Conservation (phyloP, 2,797 vertebrate genomes). For the Hapalemur alaotrensis region DNA sequence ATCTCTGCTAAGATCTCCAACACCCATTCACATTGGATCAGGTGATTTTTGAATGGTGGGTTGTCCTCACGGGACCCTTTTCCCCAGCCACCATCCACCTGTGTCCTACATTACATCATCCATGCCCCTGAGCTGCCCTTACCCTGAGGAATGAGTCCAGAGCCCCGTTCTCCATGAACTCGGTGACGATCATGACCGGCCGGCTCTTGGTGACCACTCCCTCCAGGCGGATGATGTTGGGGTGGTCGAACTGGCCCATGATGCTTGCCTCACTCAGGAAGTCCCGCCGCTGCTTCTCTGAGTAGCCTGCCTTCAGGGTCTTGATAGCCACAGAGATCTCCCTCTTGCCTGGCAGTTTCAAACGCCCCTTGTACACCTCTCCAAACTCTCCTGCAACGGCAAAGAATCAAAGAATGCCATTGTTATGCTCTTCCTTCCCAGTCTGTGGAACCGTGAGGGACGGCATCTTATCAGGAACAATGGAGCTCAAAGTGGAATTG, state of each 20-base stretch:
- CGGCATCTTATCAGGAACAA: not conserved
- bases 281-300: constrained; percentile 97
- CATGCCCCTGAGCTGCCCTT: constrained; percentile 62
- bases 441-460: not conserved
- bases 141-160: constrained; percentile 98
- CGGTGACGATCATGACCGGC: constrained; percentile 98
- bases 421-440: not conserved
- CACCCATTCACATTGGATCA: not conserved
- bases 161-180: constrained; percentile 99
- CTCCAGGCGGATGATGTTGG: constrained; percentile 97
- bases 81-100: not conserved
- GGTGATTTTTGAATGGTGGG: fast-evolving
- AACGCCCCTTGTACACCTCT: constrained; percentile 98
- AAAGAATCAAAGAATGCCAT: constrained; percentile 50
- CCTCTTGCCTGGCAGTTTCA: constrained; percentile 96
- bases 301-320: constrained; percentile 97
- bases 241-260: constrained; percentile 99
- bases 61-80: fast-evolving
- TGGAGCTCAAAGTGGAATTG: not conserved
- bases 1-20: not conserved
- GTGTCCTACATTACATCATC: no score
- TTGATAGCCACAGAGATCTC: constrained; percentile 99
- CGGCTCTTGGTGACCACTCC: constrained; percentile 98
- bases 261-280: constrained; percentile 98
- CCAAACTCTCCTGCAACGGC: constrained; percentile 94